Base-by-base conservation (phyloP, 2,888 invertebrate species). In the Eledona agricola region DNA sequence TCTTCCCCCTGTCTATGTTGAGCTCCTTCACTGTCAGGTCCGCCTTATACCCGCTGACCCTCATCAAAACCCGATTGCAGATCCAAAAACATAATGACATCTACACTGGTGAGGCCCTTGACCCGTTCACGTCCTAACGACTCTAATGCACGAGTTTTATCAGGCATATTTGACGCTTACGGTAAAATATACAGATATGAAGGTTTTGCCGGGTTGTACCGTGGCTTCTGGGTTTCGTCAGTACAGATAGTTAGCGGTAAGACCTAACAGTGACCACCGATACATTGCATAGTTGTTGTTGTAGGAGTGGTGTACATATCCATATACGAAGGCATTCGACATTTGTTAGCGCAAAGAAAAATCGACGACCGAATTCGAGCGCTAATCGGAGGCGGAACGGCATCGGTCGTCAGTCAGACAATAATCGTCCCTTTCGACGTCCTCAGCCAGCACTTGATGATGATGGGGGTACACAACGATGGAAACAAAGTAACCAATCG, bases 351-450 rank as follows among this genome's bases (percentile, higher is more conserved):
- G 2, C 84, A 83, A 63, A 78, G 85, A 59, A 81, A 86, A 35
- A 70, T 87, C 49, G 84, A 84, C 63, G 82, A 86, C 1, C 80
- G 84, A 71, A 62, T 87, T 19, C 84, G 90, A 79, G 90, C 95
- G 9, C 81, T 97, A 43, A 79, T 94, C 51, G 96, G 89, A 16
- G 97, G 97, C 1, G 95, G 89, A 0, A 86, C 88, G 65, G 97
- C 97, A 0, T 96, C 96, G 0, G 77, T 94, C 32, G 93, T 96
- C 9, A 92, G 95, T 0, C 97, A 98, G 78, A 95, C 95, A 0
- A 90, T 96, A 46, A 90, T 96, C 56, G 96, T 97, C 42, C 98
- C 98, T 2, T 93, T 97, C 71, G 98, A 98, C 77, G 91, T 98
- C 29, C 83, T 98, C 43, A 95, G 96, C 60, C 98, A 98, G 70